A percentile compares a stretch with the other conserved stretches of the same genome.
These are phyloP conservation scores for Emmelina monodactyla DNA, from an alignment of 2,888 invertebrate genomes.

Conservation along the genomic window DNA sequence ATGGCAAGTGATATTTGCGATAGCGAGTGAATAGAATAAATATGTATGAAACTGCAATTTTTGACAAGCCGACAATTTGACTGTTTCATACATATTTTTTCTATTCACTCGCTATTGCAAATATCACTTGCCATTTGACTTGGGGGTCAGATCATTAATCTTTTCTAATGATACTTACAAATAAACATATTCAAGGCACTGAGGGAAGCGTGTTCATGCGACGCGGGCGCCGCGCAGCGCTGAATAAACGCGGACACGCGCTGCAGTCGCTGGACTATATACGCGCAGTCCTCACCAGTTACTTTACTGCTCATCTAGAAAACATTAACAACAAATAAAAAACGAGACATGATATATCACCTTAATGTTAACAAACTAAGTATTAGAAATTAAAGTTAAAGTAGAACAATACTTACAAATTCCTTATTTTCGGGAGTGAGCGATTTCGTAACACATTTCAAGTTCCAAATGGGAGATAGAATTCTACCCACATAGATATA, in stretches of 20 bases:
- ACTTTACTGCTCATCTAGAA: constrained; percentile 72
- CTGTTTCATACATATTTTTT: too few relatives aligned
- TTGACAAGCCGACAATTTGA: too few relatives aligned
- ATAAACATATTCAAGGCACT: constrained; percentile 78
- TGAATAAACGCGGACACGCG: constrained; percentile 77
- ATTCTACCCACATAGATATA: constrained; percentile 91
- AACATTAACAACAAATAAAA: background rate
- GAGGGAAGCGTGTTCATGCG: constrained; percentile 76
- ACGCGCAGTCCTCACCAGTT: constrained; percentile 73
- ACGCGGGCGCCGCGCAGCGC: constrained; percentile 38
- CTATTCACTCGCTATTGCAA: too few relatives aligned
- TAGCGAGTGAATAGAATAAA: too few relatives aligned
- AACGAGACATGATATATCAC: background rate
- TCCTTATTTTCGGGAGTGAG: constrained; percentile 58
- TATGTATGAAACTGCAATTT: too few relatives aligned
- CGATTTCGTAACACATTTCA: constrained; percentile 73
- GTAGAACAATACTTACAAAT: constrained; percentile 57
- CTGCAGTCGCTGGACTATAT: constrained; percentile 77
- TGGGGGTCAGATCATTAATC: too few relatives aligned
- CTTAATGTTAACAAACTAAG: background rate
- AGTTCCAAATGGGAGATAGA: constrained; percentile 87
- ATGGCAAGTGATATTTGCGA: too few relatives aligned
- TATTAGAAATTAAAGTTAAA: background rate
- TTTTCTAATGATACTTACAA: constrained; percentile 37
- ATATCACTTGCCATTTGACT: too few relatives aligned